Conservation (phyloP, 2,113 vertebrate genomes). For the Ranitomeya imitator region DNA sequence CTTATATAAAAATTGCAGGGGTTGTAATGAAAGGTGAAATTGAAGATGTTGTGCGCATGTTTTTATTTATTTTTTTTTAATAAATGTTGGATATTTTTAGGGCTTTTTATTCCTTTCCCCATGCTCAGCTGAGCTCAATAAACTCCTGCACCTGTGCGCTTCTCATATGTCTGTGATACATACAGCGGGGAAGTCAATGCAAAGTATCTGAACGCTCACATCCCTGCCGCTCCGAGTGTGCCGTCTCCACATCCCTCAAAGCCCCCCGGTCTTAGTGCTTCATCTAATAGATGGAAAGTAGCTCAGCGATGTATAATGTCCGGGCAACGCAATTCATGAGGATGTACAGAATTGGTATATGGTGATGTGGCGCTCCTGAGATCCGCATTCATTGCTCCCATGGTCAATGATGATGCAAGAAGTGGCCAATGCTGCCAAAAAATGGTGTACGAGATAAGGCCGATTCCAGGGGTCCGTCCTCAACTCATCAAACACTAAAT, state of each 20-base stretch:
- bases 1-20: too few relatives aligned
- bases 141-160: slow-evolving; percentile 5
- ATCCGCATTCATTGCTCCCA: neutral
- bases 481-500: too few relatives aligned
- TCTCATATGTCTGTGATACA: neutral
- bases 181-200: slow-evolving; percentile 19
- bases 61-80: neutral
- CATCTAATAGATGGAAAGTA: neutral
- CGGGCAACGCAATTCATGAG: neutral
- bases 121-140: slow-evolving; percentile 20
- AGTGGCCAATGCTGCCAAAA: too few relatives aligned
- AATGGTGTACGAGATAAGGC: too few relatives aligned
- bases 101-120: neutral
- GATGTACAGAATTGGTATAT: neutral
- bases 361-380: neutral
- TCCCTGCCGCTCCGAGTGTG: neutral
- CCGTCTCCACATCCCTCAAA: neutral
- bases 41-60: neutral
- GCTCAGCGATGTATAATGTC: neutral
- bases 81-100: slow-evolving; percentile 15
- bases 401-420: neutral
- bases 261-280: neutral
- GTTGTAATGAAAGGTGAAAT: neutral
- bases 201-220: neutral
- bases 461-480: too few relatives aligned